A percentile compares a stretch with the other conserved stretches of the same genome.
Conservation (phyloP, 2,113 vertebrate genomes). For the Paramormyrops kingsleyae region DNA sequence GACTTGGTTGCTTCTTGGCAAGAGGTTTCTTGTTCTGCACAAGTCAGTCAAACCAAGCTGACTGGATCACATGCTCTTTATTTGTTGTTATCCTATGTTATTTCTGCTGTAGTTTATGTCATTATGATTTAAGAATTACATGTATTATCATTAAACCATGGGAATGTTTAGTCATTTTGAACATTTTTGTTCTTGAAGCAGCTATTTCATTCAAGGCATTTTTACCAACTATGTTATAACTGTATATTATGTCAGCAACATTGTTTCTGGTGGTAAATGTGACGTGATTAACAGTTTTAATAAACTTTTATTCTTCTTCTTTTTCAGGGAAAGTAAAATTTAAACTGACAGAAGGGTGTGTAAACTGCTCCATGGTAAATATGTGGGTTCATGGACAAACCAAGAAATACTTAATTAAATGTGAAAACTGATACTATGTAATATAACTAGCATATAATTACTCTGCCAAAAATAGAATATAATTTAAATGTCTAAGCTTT, state of each 20-base stretch:
- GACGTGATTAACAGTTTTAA: neutral
- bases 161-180: neutral
- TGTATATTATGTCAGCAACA: neutral
- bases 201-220: neutral
- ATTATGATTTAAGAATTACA: neutral
- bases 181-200: neutral
- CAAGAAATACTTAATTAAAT: constrained; percentile 11
- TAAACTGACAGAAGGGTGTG: neutral
- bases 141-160: neutral
- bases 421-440: neutral
- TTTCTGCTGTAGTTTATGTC: neutral
- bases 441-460: constrained; percentile 5
- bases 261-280: neutral
- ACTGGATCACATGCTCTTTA: neutral
- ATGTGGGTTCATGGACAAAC: neutral
- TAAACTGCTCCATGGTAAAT: neutral
- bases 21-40: neutral
- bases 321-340: neutral
- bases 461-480: neutral
- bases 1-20: neutral
- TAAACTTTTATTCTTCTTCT: neutral
- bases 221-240: neutral
- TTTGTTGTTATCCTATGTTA: neutral
- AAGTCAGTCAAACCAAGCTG: neutral
- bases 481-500: neutral